Conservation (phyloP, 2,797 vertebrate species). For the Holocentrus rufus region DNA sequence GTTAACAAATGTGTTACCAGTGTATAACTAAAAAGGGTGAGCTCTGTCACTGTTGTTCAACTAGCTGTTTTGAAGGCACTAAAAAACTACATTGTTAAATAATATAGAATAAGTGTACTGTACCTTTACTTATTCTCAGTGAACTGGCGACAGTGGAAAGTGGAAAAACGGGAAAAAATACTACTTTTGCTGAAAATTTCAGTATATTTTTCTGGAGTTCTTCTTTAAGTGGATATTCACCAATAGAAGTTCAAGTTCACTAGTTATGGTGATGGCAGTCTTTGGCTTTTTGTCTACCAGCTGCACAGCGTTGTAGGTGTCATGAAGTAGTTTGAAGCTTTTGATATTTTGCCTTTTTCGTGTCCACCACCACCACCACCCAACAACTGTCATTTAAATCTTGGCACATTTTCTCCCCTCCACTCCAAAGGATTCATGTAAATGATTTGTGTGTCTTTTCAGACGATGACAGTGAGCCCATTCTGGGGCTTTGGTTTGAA, state of each 20-base stretch:
- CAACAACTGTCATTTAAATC: slow-evolving; percentile 23
- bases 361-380: slow-evolving; percentile 42
- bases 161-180: background rate
- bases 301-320: slow-evolving; percentile 66
- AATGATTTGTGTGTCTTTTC: slow-evolving; percentile 52
- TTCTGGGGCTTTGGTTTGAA: slow-evolving; percentile 98
- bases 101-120: background rate
- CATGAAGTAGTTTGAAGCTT: slow-evolving; percentile 55
- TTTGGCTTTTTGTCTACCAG: slow-evolving; percentile 55
- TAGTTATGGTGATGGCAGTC: slow-evolving; percentile 43
- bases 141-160: background rate
- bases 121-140: slow-evolving; percentile 1
- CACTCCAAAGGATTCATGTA: slow-evolving; percentile 7
- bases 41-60: background rate
- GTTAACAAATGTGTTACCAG: slow-evolving; percentile 11
- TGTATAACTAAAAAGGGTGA: background rate
- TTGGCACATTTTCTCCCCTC: slow-evolving; percentile 24
- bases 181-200: background rate
- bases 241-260: slow-evolving; percentile 50
- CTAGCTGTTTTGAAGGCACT: background rate
- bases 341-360: slow-evolving; percentile 59
- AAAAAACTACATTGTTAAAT: background rate
- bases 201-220: background rate
- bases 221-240: slow-evolving; percentile 63
- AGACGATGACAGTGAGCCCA: slow-evolving; percentile 99